Evolutionary conservation across 2,888 invertebrate species (phyloP), one percentile per base, ranked within the genome.

Genomic region (Phaonia tiefii): DNA sequence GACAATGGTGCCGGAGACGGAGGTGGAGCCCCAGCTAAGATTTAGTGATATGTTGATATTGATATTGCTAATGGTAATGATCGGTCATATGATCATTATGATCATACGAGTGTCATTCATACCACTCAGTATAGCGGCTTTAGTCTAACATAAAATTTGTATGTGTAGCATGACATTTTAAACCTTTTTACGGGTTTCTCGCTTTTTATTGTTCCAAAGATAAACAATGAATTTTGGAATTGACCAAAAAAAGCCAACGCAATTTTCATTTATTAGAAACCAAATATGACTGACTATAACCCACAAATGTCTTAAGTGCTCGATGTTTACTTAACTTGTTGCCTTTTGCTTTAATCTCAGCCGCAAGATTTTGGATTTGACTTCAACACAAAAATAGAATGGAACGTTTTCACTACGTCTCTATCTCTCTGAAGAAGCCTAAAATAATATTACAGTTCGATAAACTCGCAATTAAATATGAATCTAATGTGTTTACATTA

Each of bases 1-100:
- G 75, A 74, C 70, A 75, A 63, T 75, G 63, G 60, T 31, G 17
- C 25, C 39, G 22, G 67, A 42, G 67, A 42, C 15, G 51, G 0
- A n/a, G 25, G 10, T 69, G 31, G 60, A 44, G n/a, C 20, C 39
- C 25, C 13, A 15, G 44, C 49, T 69, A 15, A 56, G 37, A 17
- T 72, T 26, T 66, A 42, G 42, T 17, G 15, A 31, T 31, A 42
- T 65, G 44, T 20, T 72, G 42, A 31, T 66, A 54, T 56, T 17
- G 15, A 31, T 31, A 42, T 49, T 37, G 13, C 51, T 60, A 54
- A 58, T 54, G 13, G 58, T 60, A 54, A 58, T 54, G 54, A 37
- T 69, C 31, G 8, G 65, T 22, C 44, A 44, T 44, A 26, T 26
- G 13, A 26, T 22, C 10, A 56, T 2, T 3, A 54, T 20, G 60